These are phyloP conservation scores for Cyprinus carpio DNA, from an alignment of 2,113 vertebrate genomes.

Conservation along the genomic window DNA sequence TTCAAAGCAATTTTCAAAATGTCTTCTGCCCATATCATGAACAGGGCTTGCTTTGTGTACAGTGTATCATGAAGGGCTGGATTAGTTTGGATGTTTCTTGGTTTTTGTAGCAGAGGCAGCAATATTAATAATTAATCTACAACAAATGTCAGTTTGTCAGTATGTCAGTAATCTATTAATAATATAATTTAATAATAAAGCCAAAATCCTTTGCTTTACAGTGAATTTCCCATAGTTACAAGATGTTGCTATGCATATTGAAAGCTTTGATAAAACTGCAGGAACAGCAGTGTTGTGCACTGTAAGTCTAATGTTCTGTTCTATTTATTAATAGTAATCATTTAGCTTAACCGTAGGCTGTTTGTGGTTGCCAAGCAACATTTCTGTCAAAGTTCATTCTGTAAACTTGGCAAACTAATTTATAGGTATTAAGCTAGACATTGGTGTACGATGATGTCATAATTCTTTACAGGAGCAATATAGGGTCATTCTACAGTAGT, in stretches of 20 bases:
- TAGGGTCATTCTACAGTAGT: no score
- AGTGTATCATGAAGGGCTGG: not conserved
- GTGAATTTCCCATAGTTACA: not conserved
- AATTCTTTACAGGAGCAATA: no score
- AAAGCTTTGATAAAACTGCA: not conserved
- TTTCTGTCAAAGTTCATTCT: not conserved
- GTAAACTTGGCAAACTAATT: not conserved
- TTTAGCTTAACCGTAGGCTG: not conserved
- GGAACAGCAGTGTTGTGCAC: not conserved
- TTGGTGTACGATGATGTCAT: not conserved
- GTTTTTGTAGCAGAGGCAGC: not conserved
- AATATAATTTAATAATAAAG: not conserved
- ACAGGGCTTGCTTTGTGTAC: not conserved
- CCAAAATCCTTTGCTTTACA: not conserved
- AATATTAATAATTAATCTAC: not conserved
- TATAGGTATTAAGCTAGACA: not conserved
- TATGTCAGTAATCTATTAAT: not conserved
- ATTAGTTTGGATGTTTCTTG: not conserved
- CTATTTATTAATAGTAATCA: not conserved
- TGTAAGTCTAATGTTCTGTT: not conserved
- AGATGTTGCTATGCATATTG: not conserved
- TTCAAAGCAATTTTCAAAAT: conserved; percentile 36
- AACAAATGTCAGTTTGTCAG: not conserved
- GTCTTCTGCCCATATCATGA: conserved; percentile 15
- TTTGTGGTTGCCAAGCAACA: conserved; percentile 3